phyloP scores from a whole-genome alignment of 2,888 invertebrate species.

The Dromius quadrimaculatus region DNA sequence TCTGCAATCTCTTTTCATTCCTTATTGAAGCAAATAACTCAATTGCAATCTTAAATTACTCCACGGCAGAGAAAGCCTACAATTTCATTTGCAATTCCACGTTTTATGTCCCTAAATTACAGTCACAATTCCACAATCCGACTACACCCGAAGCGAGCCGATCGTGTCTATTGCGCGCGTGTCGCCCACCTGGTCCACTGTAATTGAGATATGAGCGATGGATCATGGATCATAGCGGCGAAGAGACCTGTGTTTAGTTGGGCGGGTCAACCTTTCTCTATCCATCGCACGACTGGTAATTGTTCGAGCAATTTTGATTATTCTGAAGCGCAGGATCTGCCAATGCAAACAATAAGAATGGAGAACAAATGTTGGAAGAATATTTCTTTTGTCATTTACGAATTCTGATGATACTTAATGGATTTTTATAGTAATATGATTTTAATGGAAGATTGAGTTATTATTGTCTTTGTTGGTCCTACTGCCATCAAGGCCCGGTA shows the following conservation, averaged over 20 bases:
- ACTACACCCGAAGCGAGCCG: conserved; percentile 24
- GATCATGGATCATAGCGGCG: conserved; percentile 59
- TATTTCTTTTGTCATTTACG: conserved; percentile 18
- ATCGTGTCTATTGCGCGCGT: conserved; percentile 40
- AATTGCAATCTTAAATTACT: no score
- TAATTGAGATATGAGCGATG: conserved; percentile 65
- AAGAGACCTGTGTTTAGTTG: conserved; percentile 65
- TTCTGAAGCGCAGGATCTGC: background rate
- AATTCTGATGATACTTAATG: background rate
- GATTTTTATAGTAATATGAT: conserved; percentile 6
- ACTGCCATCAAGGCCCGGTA: no score
- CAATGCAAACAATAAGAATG: no score
- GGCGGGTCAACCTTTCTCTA: conserved; percentile 58
- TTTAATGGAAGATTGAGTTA: conserved; percentile 17
- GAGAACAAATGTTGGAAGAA: background rate
- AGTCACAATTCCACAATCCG: conserved; percentile 8
- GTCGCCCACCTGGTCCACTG: conserved; percentile 54
- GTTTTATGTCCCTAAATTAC: conserved; percentile 24
- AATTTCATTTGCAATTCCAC: conserved; percentile 4
- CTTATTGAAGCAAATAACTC: no score
- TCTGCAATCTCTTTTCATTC: no score
- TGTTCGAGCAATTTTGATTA: conserved; percentile 36
- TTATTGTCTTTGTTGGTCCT: no score
- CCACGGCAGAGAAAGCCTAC: conserved; percentile 11
- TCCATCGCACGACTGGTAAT: conserved; percentile 47